Conservation (phyloP, 2,888 invertebrate genomes). For the Fragum sueziense region DNA sequence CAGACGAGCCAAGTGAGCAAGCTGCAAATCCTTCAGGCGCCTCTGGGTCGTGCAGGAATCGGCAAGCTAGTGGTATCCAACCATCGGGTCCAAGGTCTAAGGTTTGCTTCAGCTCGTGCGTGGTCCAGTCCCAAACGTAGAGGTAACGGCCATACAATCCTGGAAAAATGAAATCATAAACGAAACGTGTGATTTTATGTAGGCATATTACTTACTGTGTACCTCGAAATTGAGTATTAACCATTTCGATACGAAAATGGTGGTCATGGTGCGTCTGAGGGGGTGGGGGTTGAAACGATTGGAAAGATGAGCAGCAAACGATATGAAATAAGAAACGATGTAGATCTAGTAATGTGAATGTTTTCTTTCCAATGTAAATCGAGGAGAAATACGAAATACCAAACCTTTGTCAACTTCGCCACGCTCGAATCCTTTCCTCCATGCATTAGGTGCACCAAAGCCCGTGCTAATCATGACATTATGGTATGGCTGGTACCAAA, state of each 20-base stretch:
- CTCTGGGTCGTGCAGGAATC: constrained; percentile 96
- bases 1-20: constrained; percentile 90
- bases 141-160: constrained; percentile 92
- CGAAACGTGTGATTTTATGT: no score
- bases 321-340: no score
- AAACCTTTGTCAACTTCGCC: constrained; percentile 83
- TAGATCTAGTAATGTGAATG: no score
- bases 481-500: constrained; percentile 98
- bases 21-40: constrained; percentile 94
- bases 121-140: constrained; percentile 95
- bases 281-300: no score
- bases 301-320: no score
- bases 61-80: constrained; percentile 92
- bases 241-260: no score
- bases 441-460: constrained; percentile 94
- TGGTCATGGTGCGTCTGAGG: no score
- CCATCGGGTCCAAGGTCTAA: constrained; percentile 94
- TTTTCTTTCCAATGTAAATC: no score
- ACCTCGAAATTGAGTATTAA: no score
- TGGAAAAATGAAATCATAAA: constrained; percentile 84
- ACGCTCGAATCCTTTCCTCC: constrained; percentile 86
- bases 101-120: constrained; percentile 90
- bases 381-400: no score
- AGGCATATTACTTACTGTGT: no score
- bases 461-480: constrained; percentile 95